Percentiles rank a stretch among this genome's conserved stretches.
Conservation (phyloP, 2,113 vertebrate species). For the Cyrtonyx montezumae region DNA sequence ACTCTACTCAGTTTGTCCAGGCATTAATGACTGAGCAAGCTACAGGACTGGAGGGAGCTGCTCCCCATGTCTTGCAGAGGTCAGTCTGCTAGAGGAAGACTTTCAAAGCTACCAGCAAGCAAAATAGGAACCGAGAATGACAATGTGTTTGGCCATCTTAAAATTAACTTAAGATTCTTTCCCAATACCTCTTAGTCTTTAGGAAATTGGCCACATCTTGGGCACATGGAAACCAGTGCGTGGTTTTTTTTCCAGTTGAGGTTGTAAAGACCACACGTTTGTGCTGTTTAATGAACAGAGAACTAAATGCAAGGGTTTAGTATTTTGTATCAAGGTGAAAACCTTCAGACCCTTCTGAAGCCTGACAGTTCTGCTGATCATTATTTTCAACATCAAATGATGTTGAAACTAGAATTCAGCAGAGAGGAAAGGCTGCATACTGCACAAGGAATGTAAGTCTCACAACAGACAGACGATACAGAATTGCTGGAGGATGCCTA, state of each 20-base stretch:
- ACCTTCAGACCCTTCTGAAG: background rate
- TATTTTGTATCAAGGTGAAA: background rate
- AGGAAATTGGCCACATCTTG: background rate
- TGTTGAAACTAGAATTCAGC: background rate
- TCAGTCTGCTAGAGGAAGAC: background rate
- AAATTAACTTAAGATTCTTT: background rate
- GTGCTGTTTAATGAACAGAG: background rate
- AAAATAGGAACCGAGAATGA: conserved; percentile 11
- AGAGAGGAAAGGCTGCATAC: background rate
- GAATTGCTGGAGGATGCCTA: background rate
- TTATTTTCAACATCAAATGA: background rate
- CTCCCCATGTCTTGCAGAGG: background rate
- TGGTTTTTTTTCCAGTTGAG: background rate
- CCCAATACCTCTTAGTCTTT: background rate
- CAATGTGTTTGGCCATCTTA: background rate
- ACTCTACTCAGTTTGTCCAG: background rate
- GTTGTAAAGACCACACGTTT: background rate
- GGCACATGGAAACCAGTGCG: background rate
- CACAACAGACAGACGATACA: background rate
- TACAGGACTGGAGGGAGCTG: background rate
- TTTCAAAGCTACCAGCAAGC: background rate
- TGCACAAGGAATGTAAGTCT: rapidly evolving
- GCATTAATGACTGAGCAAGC: background rate
- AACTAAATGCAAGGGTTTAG: background rate
- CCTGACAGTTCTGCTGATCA: background rate